These are phyloP conservation scores for Drosophila dives DNA, from an alignment of 2,888 invertebrate genomes.

Conservation along the genomic window DNA sequence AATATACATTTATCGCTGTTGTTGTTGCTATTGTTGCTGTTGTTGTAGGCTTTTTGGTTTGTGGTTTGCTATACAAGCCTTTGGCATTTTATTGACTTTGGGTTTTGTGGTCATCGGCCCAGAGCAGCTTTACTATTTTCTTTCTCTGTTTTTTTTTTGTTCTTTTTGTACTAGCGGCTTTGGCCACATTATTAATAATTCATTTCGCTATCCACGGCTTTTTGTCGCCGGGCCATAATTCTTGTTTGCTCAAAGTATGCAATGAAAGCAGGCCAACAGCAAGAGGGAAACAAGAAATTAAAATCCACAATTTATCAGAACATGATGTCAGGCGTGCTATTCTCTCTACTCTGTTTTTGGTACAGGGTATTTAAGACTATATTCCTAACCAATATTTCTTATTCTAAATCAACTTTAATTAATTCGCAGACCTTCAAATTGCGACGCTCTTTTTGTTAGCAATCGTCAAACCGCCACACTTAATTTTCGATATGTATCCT, in stretches of 20 bases:
- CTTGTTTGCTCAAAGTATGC: conserved; percentile 64
- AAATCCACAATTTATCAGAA: conserved; percentile 60
- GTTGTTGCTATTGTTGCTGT: conserved; percentile 13
- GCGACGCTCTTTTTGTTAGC: too few relatives aligned
- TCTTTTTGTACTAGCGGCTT: conserved; percentile 1
- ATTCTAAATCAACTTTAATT: too few relatives aligned
- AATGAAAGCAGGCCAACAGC: conserved; percentile 36
- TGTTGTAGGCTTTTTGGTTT: conserved; percentile 23
- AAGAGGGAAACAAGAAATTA: conserved; percentile 10
- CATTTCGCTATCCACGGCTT: conserved; percentile 72
- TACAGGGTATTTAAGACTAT: conserved; percentile 4
- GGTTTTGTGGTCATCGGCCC: conserved; percentile 24
- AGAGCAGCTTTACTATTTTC: conserved; percentile 2
- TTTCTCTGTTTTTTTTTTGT: neutral
- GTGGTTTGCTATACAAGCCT: conserved; percentile 34
- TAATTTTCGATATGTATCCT: neutral
- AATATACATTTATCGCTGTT: conserved; percentile 60
- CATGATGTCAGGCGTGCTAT: conserved; percentile 5
- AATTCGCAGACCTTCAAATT: too few relatives aligned
- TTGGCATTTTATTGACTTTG: conserved; percentile 45
- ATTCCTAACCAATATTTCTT: too few relatives aligned
- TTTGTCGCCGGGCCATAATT: conserved; percentile 66
- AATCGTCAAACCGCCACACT: neutral
- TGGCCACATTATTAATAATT: conserved; percentile 72
- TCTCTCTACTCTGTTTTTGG: neutral